Conservation (phyloP, 92 coral and sea anemone genomes). For the Pocillopora meandrina region DNA sequence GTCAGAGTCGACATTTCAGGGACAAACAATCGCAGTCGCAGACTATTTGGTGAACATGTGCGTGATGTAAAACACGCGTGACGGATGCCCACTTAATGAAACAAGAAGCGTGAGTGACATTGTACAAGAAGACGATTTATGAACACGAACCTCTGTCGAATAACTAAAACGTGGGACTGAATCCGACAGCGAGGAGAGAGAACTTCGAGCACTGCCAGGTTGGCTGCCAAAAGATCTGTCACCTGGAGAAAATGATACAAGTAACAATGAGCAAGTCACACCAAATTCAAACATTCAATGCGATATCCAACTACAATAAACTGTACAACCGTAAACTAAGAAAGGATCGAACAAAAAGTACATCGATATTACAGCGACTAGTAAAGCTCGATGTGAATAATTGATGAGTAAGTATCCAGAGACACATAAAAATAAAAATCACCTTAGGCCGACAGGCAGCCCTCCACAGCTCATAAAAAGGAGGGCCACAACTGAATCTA, state of each 20-base stretch:
- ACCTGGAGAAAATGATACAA: slow-evolving; percentile 21
- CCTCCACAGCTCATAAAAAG: background rate
- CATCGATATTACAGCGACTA: background rate
- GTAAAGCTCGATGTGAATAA: background rate
- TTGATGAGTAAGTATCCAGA: too few relatives aligned
- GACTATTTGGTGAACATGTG: background rate
- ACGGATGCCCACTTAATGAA: background rate
- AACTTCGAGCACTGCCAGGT: slow-evolving; percentile 94
- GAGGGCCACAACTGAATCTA: background rate
- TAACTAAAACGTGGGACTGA: slow-evolving; percentile 72
- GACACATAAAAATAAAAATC: too few relatives aligned
- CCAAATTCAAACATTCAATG: too few relatives aligned
- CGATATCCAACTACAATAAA: background rate
- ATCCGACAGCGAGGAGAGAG: slow-evolving; percentile 92
- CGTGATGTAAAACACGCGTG: slow-evolving; percentile 23
- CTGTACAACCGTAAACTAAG: background rate
- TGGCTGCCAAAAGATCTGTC: slow-evolving; percentile 92
- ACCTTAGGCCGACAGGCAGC: background rate
- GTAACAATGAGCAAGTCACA: too few relatives aligned
- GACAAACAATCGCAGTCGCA: too few relatives aligned
- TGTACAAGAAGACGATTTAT: background rate
- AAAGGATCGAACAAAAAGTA: background rate
- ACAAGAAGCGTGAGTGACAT: slow-evolving; percentile 9
- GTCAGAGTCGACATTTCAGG: too few relatives aligned
- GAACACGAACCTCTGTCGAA: slow-evolving; percentile 82